Evolutionary conservation across 2,888 invertebrate genomes (phyloP).

Genomic region (Perdita meconis): DNA sequence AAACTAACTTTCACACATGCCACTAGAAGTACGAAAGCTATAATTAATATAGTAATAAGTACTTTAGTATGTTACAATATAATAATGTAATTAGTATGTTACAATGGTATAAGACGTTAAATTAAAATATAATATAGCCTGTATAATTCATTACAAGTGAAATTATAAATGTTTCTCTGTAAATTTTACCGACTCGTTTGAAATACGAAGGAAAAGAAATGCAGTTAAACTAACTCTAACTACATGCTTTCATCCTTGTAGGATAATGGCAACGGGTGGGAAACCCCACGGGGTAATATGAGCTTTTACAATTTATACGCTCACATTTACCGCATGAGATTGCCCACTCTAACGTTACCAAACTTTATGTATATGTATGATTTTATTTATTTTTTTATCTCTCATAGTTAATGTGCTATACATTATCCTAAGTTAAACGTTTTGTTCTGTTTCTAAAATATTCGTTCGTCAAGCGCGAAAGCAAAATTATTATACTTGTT

Average conservation of each 20-base stretch:
- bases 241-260: conserved; percentile 69
- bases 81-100: conserved; percentile 40
- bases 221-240: conserved; percentile 27
- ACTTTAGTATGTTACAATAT: conserved; percentile 47
- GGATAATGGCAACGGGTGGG: conserved; percentile 87
- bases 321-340: conserved; percentile 99
- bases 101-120: conserved; percentile 33
- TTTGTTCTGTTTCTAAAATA: conserved; percentile 1
- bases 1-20: conserved; percentile 80
- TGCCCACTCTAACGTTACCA: conserved; percentile 87
- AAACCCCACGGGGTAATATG: conserved; percentile 95
- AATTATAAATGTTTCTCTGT: neutral
- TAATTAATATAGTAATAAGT: conserved; percentile 52
- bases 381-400: conserved; percentile 20
- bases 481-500: conserved; percentile 7
- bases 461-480: neutral
- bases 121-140: conserved; percentile 6
- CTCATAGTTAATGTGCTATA: conserved; percentile 5
- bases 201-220: conserved; percentile 26
- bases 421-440: neutral
- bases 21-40: conserved; percentile 78
- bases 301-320: conserved; percentile 86
- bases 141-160: conserved; percentile 23
- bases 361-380: conserved; percentile 46
- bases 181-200: conserved; percentile 7